Percentiles rank a stretch among this genome's conserved stretches.
Evolutionary conservation across 1,140 invertebrate species (phyloP).

Genomic region (Triops longicaudatus): DNA sequence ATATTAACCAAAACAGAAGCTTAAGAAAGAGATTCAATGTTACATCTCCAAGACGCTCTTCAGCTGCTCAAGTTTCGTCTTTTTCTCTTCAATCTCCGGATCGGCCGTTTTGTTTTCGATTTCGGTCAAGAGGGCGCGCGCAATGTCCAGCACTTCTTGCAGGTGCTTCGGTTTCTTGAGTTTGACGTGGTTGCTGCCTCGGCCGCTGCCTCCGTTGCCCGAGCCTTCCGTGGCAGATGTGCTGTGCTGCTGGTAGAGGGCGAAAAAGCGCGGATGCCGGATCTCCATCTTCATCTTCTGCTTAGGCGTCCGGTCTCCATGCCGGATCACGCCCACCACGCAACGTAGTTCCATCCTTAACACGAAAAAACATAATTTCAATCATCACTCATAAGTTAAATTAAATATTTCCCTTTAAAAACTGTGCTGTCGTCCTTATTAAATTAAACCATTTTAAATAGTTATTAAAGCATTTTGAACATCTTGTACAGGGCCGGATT

Average conservation of each 20-base stretch:
- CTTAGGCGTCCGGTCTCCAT: conserved; percentile 97
- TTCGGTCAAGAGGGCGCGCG: conserved; percentile 74
- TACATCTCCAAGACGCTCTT: conserved; percentile 99
- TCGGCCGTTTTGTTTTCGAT: conserved; percentile 74
- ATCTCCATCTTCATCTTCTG: conserved; percentile 99
- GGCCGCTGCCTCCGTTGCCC: too few relatives aligned
- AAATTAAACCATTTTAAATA: too few relatives aligned
- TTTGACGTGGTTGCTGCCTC: conserved; percentile 77
- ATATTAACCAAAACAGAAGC: too few relatives aligned
- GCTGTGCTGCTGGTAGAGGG: conserved; percentile 96
- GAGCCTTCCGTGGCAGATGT: conserved; percentile 84
- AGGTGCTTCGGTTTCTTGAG: conserved; percentile 94
- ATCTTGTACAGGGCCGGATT: too few relatives aligned
- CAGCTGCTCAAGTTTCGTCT: conserved; percentile 92
- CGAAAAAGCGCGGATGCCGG: conserved; percentile 96
- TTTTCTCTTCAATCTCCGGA: conserved; percentile 91
- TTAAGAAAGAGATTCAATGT: conserved; percentile 33
- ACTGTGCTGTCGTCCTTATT: too few relatives aligned
- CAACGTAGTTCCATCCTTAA: conserved; percentile 91
- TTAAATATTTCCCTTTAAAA: too few relatives aligned
- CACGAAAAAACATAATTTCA: conserved; percentile 20
- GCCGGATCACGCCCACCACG: conserved; percentile 95
- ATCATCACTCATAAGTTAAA: too few relatives aligned
- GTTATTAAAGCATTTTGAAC: too few relatives aligned
- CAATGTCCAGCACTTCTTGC: conserved; percentile 94